Conservation (phyloP, 2,797 vertebrate genomes). For the Gymnocypris eckloni region DNA sequence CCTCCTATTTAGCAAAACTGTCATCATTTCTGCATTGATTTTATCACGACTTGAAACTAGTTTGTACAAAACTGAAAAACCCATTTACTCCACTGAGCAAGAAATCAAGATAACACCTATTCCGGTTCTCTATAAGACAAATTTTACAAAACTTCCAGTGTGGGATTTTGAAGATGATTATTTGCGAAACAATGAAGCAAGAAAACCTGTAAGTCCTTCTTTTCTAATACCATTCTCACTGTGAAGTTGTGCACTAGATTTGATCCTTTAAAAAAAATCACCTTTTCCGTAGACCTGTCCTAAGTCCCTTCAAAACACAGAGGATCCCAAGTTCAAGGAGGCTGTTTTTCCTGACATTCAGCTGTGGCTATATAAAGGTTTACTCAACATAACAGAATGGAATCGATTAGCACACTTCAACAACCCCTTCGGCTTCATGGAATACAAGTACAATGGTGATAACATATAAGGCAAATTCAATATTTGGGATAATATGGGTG, state of each 20-base stretch:
- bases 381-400: constrained; percentile 83
- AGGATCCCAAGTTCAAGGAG: constrained; percentile 75
- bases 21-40: not conserved
- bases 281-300: constrained; percentile 77
- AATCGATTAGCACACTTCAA: constrained; percentile 84
- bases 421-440: constrained; percentile 90
- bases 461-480: not conserved
- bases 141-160: constrained; percentile 65
- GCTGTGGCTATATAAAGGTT: constrained; percentile 80
- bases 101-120: constrained; percentile 60
- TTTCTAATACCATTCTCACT: not conserved
- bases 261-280: not conserved
- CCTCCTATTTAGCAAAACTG: not conserved
- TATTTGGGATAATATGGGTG: not conserved
- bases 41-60: not conserved
- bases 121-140: constrained; percentile 44
- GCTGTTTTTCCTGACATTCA: constrained; percentile 81
- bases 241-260: not conserved
- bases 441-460: constrained; percentile 78
- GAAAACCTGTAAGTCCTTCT: constrained; percentile 62
- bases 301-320: constrained; percentile 75
- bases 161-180: constrained; percentile 78
- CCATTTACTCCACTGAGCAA: not conserved
- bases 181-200: constrained; percentile 56
- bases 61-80: not conserved